Conservation (phyloP, 2,113 vertebrate species). For the Triplophysa tibetana region DNA sequence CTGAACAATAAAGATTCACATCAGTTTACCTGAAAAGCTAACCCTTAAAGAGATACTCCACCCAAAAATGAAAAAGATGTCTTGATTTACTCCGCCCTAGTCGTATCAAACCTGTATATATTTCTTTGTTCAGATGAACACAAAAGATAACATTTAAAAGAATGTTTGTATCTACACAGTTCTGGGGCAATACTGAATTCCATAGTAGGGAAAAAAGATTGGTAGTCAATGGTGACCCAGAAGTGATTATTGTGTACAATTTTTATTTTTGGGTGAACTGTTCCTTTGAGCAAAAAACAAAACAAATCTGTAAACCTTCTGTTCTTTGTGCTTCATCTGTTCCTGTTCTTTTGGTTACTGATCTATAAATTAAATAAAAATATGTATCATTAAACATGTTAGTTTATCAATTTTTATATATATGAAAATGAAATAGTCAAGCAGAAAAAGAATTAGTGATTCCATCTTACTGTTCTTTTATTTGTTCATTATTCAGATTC, state of each 20-base stretch:
- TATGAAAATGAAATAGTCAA: not conserved
- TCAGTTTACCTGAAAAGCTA: not conserved
- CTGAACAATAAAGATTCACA: not conserved
- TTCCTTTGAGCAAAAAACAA: not conserved
- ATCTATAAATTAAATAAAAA: slow-evolving; percentile 5
- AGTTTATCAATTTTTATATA: not conserved
- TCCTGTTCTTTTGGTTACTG: not conserved
- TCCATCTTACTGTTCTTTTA: slow-evolving; percentile 53
- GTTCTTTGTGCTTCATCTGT: not conserved
- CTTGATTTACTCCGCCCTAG: no score
- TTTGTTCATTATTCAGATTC: slow-evolving; percentile 50
- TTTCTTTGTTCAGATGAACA: no score
- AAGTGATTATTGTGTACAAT: no score
- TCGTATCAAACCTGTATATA: no score
- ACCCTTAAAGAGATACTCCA: not conserved
- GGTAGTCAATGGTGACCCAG: no score
- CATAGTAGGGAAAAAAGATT: no score
- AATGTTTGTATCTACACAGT: no score
- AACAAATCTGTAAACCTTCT: slow-evolving; percentile 13
- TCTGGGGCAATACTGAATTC: no score
- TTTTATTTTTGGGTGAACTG: no score
- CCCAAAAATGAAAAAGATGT: no score
- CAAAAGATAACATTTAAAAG: no score
- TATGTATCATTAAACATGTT: not conserved
- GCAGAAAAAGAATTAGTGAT: not conserved